These are phyloP conservation scores for Pantala flavescens DNA, from an alignment of 1,140 invertebrate genomes.

Conservation along the genomic window DNA sequence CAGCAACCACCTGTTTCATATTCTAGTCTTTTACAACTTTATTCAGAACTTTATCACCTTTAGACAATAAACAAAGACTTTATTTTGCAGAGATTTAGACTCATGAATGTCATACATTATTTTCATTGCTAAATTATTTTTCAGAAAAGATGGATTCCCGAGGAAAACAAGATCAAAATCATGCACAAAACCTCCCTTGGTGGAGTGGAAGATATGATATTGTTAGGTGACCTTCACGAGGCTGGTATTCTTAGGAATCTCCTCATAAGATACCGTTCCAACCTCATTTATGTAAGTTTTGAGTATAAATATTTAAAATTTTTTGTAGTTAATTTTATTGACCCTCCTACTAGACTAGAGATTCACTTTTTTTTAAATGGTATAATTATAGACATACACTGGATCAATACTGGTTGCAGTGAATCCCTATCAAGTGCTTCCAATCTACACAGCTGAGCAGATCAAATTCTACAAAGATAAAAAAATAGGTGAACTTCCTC, in stretches of 20 bases:
- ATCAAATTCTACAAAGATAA: constrained; percentile 70
- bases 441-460: constrained; percentile 81
- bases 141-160: constrained; percentile 16
- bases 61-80: too few relatives aligned
- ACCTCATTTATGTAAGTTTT: constrained; percentile 76
- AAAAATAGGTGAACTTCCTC: constrained; percentile 75
- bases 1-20: too few relatives aligned
- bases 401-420: constrained; percentile 87
- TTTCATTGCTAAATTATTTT: background rate
- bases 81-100: too few relatives aligned
- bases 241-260: constrained; percentile 85
- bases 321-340: constrained; percentile 11
- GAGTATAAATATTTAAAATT: background rate
- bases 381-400: constrained; percentile 71
- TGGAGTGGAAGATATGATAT: constrained; percentile 91
- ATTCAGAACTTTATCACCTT: too few relatives aligned
- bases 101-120: too few relatives aligned
- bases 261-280: constrained; percentile 77
- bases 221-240: constrained; percentile 82
- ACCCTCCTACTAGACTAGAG: background rate
- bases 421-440: constrained; percentile 85
- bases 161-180: constrained; percentile 52
- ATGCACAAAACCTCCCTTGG: constrained; percentile 78
- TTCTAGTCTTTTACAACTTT: too few relatives aligned
- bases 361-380: background rate